Conservation (phyloP, 2,888 invertebrate genomes). For the Shargacucullia verbasci region DNA sequence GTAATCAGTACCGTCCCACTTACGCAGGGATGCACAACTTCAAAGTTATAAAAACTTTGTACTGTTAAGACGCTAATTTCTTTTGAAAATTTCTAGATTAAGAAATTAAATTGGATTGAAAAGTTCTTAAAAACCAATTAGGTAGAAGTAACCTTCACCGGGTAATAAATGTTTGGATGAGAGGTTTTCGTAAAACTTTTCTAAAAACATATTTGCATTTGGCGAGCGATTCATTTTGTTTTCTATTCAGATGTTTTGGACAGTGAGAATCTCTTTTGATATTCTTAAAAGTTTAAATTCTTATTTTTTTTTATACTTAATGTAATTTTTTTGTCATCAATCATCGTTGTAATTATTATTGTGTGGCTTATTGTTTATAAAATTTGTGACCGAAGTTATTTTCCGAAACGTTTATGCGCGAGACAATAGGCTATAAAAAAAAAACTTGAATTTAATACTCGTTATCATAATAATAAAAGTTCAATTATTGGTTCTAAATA, state of each 20-base stretch:
- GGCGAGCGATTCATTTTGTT: conserved; percentile 40
- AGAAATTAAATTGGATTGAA: conserved; percentile 61
- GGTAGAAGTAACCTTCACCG: conserved; percentile 58
- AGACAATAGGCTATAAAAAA: too few relatives aligned
- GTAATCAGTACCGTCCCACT: neutral
- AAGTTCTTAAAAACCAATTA: conserved; percentile 68
- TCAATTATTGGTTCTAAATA: too few relatives aligned
- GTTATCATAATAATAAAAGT: too few relatives aligned
- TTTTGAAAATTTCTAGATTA: conserved; percentile 54
- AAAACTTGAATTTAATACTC: too few relatives aligned
- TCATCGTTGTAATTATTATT: conserved; percentile 5
- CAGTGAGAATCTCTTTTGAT: conserved; percentile 20
- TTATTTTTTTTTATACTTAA: neutral
- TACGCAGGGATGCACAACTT: conserved; percentile 24
- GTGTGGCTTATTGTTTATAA: too few relatives aligned
- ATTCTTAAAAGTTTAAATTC: conserved; percentile 8
- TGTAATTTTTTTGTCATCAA: conserved; percentile 25
- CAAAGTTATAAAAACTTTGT: conserved; percentile 37
- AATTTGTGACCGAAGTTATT: too few relatives aligned
- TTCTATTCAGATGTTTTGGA: conserved; percentile 34
- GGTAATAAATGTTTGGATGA: conserved; percentile 65
- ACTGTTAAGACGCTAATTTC: conserved; percentile 39
- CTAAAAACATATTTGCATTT: conserved; percentile 47
- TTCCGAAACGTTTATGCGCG: too few relatives aligned
- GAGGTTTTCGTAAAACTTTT: conserved; percentile 53